phyloP scores from a whole-genome alignment of 2,888 invertebrate species.

The Suillia variegata region DNA sequence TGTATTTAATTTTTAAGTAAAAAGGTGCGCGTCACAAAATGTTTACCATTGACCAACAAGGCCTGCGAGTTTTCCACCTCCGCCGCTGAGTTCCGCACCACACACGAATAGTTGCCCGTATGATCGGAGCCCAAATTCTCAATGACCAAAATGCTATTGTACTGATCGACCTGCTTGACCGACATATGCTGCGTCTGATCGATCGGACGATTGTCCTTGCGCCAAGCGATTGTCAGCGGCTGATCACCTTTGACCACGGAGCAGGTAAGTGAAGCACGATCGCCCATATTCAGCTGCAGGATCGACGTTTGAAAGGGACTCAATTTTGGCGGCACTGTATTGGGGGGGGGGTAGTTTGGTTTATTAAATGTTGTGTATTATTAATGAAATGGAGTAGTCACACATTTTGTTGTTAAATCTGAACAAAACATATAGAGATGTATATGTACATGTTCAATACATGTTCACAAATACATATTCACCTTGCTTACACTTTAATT shows the following conservation, averaged over 20 bases:
- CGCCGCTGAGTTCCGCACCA: slow-evolving; percentile 74
- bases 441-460: too few relatives aligned
- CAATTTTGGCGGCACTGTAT: slow-evolving; percentile 77
- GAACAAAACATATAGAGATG: too few relatives aligned
- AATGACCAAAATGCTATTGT: slow-evolving; percentile 78
- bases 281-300: slow-evolving; percentile 73
- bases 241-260: slow-evolving; percentile 78
- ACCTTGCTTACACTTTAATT: too few relatives aligned
- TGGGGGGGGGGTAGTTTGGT: too few relatives aligned
- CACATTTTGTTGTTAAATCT: too few relatives aligned
- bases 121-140: slow-evolving; percentile 76
- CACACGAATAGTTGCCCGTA: slow-evolving; percentile 79
- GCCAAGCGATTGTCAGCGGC: slow-evolving; percentile 77
- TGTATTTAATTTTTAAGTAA: too few relatives aligned
- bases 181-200: slow-evolving; percentile 69
- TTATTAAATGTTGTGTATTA: too few relatives aligned
- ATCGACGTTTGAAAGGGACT: slow-evolving; percentile 73
- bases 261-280: slow-evolving; percentile 75
- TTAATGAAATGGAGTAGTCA: too few relatives aligned
- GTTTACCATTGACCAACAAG: slow-evolving; percentile 79
- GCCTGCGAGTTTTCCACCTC: slow-evolving; percentile 76
- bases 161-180: slow-evolving; percentile 76
- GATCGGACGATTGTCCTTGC: slow-evolving; percentile 73
- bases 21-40: too few relatives aligned
- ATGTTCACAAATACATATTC: too few relatives aligned